These are phyloP conservation scores for Epiperipatus broadwayi DNA, from an alignment of 2,888 invertebrate species.

Conservation along the genomic window DNA sequence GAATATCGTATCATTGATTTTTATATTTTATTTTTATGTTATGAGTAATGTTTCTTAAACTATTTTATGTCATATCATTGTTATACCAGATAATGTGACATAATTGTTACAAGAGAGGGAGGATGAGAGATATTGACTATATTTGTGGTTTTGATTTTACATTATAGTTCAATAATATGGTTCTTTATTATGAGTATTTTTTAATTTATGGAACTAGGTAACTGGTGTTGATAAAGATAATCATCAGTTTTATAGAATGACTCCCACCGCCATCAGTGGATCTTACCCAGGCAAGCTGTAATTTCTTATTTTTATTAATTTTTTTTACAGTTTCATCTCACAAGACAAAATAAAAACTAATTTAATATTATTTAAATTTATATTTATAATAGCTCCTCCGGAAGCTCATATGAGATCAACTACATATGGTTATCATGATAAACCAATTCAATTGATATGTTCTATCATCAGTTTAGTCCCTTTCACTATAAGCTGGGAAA, in stretches of 20 bases:
- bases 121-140: too few relatives aligned
- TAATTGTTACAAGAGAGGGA: too few relatives aligned
- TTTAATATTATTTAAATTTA: neutral
- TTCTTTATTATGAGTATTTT: too few relatives aligned
- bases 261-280: conserved; percentile 44
- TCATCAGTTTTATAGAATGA: conserved; percentile 41
- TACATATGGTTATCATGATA: conserved; percentile 29
- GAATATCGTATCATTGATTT: too few relatives aligned
- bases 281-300: conserved; percentile 35
- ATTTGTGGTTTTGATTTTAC: too few relatives aligned
- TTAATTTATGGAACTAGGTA: conserved; percentile 31
- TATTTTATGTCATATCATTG: too few relatives aligned
- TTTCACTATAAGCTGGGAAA: conserved; percentile 38
- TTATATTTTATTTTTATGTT: too few relatives aligned
- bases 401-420: conserved; percentile 32
- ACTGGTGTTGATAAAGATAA: conserved; percentile 41
- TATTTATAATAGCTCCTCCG: conserved; percentile 40
- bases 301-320: neutral
- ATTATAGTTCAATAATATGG: too few relatives aligned
- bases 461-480: conserved; percentile 43
- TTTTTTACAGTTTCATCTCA: conserved; percentile 14
- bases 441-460: conserved; percentile 38
- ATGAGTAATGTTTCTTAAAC: too few relatives aligned
- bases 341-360: conserved; percentile 5
- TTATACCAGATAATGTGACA: too few relatives aligned